Percentiles rank a stretch among this genome's conserved stretches.
phyloP scores from a whole-genome alignment of 2,888 invertebrate species.

The Cremastobaeus sp. region DNA sequence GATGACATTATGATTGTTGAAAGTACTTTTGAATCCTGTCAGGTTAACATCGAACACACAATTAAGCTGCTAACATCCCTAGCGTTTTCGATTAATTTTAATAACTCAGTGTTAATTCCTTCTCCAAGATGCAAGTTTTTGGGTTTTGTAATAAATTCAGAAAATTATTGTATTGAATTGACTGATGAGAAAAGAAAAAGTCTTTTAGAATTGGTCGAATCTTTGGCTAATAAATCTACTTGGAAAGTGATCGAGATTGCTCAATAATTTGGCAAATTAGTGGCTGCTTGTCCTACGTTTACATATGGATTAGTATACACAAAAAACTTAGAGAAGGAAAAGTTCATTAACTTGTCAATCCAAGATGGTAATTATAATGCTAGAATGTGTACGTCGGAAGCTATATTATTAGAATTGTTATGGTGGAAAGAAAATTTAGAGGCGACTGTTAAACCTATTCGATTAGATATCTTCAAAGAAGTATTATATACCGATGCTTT shows the following conservation, averaged over 20 bases:
- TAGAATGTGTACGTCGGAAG: not conserved
- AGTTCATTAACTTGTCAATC: not conserved
- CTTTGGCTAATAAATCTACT: not conserved
- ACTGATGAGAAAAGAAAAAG: not conserved
- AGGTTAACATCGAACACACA: not conserved
- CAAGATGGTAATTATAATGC: not conserved
- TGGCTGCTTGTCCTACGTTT: slow-evolving; percentile 1
- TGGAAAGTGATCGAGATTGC: not conserved
- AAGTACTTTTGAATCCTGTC: not conserved
- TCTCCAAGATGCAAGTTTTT: slow-evolving; percentile 1
- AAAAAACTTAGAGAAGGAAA: slow-evolving; percentile 4
- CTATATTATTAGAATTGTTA: not conserved
- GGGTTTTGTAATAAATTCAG: slow-evolving; percentile 2
- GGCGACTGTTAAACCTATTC: not conserved
- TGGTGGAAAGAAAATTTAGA: not conserved
- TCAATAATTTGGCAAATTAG: slow-evolving; percentile 1
- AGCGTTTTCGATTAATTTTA: not conserved
- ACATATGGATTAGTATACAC: slow-evolving; percentile 1
- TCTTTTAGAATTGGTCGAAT: not conserved
- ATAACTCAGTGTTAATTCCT: slow-evolving; percentile 6
- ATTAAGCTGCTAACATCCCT: not conserved
- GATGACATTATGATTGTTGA: not conserved
- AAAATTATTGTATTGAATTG: not conserved
- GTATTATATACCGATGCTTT: not conserved
- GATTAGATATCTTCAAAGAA: not conserved